Conservation (phyloP, 2,113 vertebrate genomes). For the Ellobius talpinus region DNA sequence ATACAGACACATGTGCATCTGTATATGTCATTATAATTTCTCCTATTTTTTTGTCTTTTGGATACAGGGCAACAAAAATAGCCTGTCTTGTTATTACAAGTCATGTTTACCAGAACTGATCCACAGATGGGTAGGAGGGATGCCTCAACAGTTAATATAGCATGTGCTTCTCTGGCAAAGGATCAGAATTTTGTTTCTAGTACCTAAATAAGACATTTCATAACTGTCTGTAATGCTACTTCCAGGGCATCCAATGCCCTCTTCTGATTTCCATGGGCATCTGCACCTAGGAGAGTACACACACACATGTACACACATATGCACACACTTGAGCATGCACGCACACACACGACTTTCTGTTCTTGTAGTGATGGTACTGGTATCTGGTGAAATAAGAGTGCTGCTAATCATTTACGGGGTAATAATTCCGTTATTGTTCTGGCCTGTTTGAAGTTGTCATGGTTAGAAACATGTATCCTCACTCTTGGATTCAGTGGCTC, state of each 20-base stretch:
- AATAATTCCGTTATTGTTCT: neutral
- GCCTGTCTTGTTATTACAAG: neutral
- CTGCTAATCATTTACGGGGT: neutral
- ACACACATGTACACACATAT: neutral
- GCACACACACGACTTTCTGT: neutral
- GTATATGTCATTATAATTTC: neutral
- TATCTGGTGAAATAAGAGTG: constrained; percentile 27
- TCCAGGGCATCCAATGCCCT: neutral
- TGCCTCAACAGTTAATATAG: neutral
- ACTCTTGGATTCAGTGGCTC: neutral
- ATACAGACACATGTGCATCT: neutral
- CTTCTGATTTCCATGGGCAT: neutral
- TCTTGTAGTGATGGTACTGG: neutral
- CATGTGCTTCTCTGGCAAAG: neutral
- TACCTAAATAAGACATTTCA: neutral
- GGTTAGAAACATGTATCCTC: neutral
- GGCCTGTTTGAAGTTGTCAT: neutral
- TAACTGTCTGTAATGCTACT: neutral
- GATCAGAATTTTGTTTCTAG: neutral
- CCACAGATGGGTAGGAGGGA: neutral
- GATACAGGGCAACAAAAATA: constrained; percentile 39
- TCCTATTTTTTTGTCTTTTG: neutral
- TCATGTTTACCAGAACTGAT: constrained; percentile 43
- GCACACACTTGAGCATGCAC: neutral
- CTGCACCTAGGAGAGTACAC: neutral